These are phyloP conservation scores for Invenusta paracnida DNA, from an alignment of 2,888 invertebrate species.

Conservation along the genomic window DNA sequence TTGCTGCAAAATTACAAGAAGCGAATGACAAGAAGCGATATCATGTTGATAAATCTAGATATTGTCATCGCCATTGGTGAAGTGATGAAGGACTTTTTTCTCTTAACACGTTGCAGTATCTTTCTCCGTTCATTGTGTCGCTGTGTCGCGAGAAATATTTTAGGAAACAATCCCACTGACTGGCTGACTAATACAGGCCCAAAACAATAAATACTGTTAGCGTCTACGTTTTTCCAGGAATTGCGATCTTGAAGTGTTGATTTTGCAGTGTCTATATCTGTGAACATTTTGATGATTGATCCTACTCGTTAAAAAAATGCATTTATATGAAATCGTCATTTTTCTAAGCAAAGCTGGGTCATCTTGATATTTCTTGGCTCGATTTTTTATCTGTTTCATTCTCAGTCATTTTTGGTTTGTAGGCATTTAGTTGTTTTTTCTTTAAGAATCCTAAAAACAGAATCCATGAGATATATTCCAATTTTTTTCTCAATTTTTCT, in stretches of 20 bases:
- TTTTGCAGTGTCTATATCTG: no score
- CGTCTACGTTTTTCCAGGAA: neutral
- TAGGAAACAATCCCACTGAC: neutral
- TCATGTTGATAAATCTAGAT: neutral
- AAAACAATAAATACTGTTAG: neutral
- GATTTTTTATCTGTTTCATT: neutral
- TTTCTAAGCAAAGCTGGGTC: neutral
- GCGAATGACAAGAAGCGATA: neutral
- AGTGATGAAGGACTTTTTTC: neutral
- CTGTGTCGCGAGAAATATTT: neutral
- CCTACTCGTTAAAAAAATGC: no score
- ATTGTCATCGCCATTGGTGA: neutral
- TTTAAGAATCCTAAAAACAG: neutral
- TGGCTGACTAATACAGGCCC: neutral
- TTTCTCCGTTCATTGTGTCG: neutral
- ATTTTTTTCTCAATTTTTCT: neutral
- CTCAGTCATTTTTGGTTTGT: neutral
- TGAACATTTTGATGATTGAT: neutral
- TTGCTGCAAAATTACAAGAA: neutral
- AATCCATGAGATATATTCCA: neutral
- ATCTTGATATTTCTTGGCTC: neutral
- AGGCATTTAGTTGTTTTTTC: neutral
- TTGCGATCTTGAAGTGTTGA: no score
- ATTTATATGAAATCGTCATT: neutral
- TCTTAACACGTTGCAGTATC: neutral